phyloP scores from a whole-genome alignment of 2,888 invertebrate species.

The Mesodorylaimus sp. region DNA sequence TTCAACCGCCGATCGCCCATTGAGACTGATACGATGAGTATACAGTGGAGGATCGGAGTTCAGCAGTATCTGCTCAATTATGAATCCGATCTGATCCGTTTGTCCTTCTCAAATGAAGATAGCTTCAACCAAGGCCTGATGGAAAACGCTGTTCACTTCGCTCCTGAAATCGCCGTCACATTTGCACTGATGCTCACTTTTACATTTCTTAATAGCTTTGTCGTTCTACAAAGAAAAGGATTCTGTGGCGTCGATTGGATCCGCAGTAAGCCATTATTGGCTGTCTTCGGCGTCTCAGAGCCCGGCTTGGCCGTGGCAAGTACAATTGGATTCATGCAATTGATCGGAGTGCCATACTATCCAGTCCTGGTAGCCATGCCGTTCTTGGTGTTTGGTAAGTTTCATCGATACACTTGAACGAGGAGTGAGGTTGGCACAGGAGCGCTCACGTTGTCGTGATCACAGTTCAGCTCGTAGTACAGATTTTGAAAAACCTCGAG shows the following conservation, averaged over 20 bases:
- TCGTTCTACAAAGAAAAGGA: slow-evolving; percentile 38
- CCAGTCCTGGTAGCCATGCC: slow-evolving; percentile 79
- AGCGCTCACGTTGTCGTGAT: too few relatives aligned
- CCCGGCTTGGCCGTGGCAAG: slow-evolving; percentile 70
- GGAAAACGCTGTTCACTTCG: slow-evolving; percentile 12
- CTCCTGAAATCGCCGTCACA: slow-evolving; percentile 42
- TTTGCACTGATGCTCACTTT: slow-evolving; percentile 62
- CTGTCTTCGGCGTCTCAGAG: slow-evolving; percentile 64
- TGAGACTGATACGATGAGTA: not conserved
- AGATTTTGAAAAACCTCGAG: too few relatives aligned
- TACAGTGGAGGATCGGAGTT: not conserved
- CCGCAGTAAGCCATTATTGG: slow-evolving; percentile 69
- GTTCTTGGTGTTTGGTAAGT: slow-evolving; percentile 75
- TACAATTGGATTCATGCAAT: slow-evolving; percentile 70
- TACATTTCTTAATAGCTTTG: slow-evolving; percentile 65
- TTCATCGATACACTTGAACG: too few relatives aligned
- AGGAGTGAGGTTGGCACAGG: too few relatives aligned
- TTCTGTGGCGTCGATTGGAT: slow-evolving; percentile 69
- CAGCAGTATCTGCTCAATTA: not conserved
- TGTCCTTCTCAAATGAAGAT: not conserved
- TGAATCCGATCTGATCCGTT: slow-evolving; percentile 10
- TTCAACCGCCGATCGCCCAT: not conserved
- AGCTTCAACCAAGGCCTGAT: not conserved
- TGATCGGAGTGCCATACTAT: slow-evolving; percentile 69
- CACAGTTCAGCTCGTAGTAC: too few relatives aligned